These are phyloP conservation scores for Toxonevra muliebris DNA, from an alignment of 2,888 invertebrate species.

Conservation along the genomic window DNA sequence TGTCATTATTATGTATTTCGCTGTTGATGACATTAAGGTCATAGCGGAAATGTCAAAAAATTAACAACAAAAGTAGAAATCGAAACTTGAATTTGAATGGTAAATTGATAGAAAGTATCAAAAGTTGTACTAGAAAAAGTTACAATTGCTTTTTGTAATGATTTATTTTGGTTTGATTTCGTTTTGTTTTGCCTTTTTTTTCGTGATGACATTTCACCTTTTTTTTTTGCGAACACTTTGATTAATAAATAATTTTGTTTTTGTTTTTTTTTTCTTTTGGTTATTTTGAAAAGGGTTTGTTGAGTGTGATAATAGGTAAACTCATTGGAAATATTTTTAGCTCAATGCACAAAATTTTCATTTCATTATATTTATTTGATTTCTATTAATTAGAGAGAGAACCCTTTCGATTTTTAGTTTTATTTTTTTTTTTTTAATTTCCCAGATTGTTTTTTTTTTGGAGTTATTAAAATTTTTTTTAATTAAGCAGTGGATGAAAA, in stretches of 20 bases:
- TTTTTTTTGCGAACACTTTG: no score
- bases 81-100: neutral
- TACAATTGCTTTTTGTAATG: constrained; percentile 5
- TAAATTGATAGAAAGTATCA: neutral
- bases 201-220: neutral
- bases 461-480: no score
- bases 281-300: no score
- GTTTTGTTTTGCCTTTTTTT: neutral
- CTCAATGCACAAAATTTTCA: constrained; percentile 24
- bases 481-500: no score
- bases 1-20: constrained; percentile 2
- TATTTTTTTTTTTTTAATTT: neutral
- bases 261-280: no score
- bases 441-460: neutral
- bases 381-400: neutral
- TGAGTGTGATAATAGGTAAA: no score
- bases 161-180: constrained; percentile 8
- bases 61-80: neutral
- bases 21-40: constrained; percentile 1
- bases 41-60: constrained; percentile 16
- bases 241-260: no score
- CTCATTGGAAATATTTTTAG: neutral
- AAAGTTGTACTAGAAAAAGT: neutral
- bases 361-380: constrained; percentile 13
- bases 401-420: neutral